Conservation (phyloP, 1,140 invertebrate species). For the Drosophila takahashii region DNA sequence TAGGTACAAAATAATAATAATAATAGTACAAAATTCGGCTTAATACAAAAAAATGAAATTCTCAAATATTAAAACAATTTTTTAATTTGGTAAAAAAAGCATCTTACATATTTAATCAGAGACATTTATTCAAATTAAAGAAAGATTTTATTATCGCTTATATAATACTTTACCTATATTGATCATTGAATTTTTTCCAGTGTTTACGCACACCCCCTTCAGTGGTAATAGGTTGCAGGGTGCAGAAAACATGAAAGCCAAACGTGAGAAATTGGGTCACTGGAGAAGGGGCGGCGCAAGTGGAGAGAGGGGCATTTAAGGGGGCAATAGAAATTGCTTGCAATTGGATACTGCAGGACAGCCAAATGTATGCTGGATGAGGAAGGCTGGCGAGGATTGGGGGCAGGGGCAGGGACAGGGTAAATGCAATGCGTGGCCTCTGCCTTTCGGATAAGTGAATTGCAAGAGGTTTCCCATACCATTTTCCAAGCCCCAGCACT, state of each 20-base stretch:
- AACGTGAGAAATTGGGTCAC: constrained; percentile 71
- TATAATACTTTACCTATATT: neutral
- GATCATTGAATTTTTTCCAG: neutral
- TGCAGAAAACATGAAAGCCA: constrained; percentile 51
- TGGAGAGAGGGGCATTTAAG: neutral
- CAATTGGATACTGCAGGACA: constrained; percentile 58
- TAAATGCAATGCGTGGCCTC: constrained; percentile 28
- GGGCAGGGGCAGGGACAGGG: neutral
- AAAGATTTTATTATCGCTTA: neutral
- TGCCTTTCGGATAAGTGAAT: constrained; percentile 45
- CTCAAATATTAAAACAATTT: too few species aligned
- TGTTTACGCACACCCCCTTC: constrained; percentile 17
- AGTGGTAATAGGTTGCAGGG: constrained; percentile 10
- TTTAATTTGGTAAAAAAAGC: too few species aligned
- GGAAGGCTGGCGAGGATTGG: neutral
- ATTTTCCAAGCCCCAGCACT: neutral
- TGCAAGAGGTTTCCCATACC: constrained; percentile 9
- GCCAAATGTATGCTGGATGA: constrained; percentile 47
- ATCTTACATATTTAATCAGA: too few species aligned
- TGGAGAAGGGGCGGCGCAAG: constrained; percentile 21
- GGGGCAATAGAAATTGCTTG: constrained; percentile 59
- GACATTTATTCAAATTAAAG: too few species aligned
- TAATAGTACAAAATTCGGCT: too few species aligned
- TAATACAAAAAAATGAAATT: too few species aligned
- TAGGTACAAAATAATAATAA: too few species aligned